Evolutionary conservation across 2,797 vertebrate species (phyloP), one percentile per base, ranked within the genome.

Genomic region (Anguilla marmorata): DNA sequence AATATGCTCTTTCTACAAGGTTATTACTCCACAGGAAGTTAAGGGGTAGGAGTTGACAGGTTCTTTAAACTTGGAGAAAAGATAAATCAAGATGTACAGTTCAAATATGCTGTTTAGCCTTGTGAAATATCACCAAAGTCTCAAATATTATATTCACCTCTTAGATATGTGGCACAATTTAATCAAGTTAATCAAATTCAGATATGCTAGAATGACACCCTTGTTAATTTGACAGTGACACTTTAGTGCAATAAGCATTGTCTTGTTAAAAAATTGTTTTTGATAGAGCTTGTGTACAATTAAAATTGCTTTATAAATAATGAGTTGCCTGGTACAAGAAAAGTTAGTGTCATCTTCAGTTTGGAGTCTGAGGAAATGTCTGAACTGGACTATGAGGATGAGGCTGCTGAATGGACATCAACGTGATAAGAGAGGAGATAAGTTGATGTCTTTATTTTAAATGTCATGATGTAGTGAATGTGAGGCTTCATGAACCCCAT

Each of bases 161-260:
- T 74, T 74, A 74, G 69, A 74, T 74, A 74, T 33, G 14, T 74
- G 69, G 69, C 69, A 74, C 30, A 16, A 33, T 74, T 74, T 74
- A 45, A 45, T 45, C 69, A 74, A 74, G 12, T 21, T 74, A 16
- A 74, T 74, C 69, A 74, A 33, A 37, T 74, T 74, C 14, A 74
- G 69, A 74, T 37, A 72, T 72, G 66, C 66, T 72, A 72, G 69
- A 74, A 74, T 74, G 69, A 33, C 30, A 24, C n/a, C 63, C 63
- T 27, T 27, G 7, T 69, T 69, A n/a, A 69, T n/a, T 27, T 69
- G 63, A 69, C 63, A 69, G 24, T n/a, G n/a, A 69, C 6, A 4
- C n/a, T 69, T 0, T 69, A n/a, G 24, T 69, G 6, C 6, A 69
- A 69, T 69, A 69, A 69, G 24, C n/a, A 69, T 69, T 7, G 24